These are phyloP conservation scores for Propsilocerus akamusi DNA, from an alignment of 1,140 invertebrate genomes.

Conservation along the genomic window DNA sequence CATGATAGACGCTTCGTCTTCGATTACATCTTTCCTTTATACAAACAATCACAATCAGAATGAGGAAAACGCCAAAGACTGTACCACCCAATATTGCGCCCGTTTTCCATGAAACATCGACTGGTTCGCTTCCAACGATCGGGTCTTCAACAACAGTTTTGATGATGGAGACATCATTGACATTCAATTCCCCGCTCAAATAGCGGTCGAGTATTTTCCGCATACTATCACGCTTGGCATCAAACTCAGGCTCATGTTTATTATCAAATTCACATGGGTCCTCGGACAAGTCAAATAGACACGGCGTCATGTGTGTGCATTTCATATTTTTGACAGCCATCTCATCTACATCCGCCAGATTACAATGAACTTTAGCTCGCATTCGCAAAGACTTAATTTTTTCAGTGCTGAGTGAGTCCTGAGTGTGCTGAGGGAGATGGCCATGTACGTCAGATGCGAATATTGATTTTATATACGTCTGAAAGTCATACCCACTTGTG, in stretches of 20 bases:
- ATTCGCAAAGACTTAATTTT: background rate
- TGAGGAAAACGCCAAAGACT: background rate
- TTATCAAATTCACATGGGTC: background rate
- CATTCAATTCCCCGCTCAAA: background rate
- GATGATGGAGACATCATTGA: background rate
- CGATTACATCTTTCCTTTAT: background rate
- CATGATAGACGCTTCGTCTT: background rate
- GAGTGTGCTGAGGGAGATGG: too few species aligned
- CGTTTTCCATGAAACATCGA: too few species aligned
- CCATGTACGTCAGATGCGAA: background rate
- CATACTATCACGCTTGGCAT: background rate
- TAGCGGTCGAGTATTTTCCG: background rate
- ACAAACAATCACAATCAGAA: background rate
- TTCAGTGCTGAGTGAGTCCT: background rate
- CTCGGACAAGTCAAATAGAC: background rate
- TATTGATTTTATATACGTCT: background rate
- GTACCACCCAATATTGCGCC: background rate
- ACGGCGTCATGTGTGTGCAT: background rate
- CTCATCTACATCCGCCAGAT: background rate
- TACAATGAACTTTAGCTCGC: background rate
- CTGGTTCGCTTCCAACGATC: too few species aligned
- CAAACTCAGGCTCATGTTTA: background rate
- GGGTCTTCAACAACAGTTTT: too few species aligned
- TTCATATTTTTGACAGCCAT: background rate
- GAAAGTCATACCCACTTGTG: background rate